Base-by-base conservation (phyloP, 2,113 vertebrate genomes). In the Pteruthius melanotis region DNA sequence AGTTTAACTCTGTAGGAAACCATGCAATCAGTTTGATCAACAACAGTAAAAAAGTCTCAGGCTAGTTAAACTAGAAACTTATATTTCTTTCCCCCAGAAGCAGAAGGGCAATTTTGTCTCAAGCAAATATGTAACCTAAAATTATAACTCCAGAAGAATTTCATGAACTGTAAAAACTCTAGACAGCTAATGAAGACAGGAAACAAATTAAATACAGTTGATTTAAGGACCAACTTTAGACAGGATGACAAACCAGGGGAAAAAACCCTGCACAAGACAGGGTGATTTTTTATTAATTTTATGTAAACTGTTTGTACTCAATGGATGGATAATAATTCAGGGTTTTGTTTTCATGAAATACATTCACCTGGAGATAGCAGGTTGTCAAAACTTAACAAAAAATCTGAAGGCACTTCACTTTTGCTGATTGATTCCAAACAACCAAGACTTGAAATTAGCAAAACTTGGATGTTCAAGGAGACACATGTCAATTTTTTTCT, bases 181-280 rank as follows among this genome's bases (percentile, higher is more conserved):
- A 13, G 66, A 64, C 4, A 69, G 30, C 6, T 49, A 52, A 22
- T 33, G 19, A 60, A n/a, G 53, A 77, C 10, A 10, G 22, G 59
- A 80, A 87, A 74, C 3, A 5, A 21, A 9, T 18, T 45, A n/a
- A 22, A 60, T 28, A 37, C 4, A 5, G 9, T 44, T 95, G 10
- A 20, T 53, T 28, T 64, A 47, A 30, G 30, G 7, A 27, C 8
- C 11, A 44, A 7, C 35, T 65, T 79, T 26, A 57, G 22, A 65
- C 16, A 57, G 71, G 59, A 65, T 22, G 31, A 79, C 26, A 56
- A 91, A 79, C 3, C 6, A 35, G 6, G 7, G 10, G 3, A 0
- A 14, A 28, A 11, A 10, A 5, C 0, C 2, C 28, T 66, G 8
- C 16, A 60, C 1, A 56, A 52, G 60, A n/a, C 4, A 26, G 5